Percentiles rank a stretch among this genome's conserved stretches.
Evolutionary conservation across 2,113 vertebrate species (phyloP).

Genomic region (Okapia johnstoni): DNA sequence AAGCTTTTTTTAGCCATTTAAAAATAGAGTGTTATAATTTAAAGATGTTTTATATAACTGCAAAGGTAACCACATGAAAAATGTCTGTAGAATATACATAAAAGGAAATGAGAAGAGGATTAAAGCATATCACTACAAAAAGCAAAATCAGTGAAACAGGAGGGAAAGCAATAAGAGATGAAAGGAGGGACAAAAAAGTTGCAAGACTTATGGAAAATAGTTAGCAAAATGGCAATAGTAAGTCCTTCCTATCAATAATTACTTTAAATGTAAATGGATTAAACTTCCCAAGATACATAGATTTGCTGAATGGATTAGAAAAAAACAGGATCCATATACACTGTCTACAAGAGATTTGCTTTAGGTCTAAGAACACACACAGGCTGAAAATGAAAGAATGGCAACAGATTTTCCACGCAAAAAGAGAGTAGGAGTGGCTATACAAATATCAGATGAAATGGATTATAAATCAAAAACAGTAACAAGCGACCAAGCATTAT

Average conservation of each 20-base stretch:
- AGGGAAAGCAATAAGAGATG: background rate
- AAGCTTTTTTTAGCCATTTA: background rate
- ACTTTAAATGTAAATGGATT: background rate
- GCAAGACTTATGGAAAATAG: background rate
- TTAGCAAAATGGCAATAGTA: background rate
- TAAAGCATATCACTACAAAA: background rate
- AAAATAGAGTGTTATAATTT: background rate
- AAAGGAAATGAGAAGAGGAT: background rate
- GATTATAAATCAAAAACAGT: background rate
- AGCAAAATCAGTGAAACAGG: background rate
- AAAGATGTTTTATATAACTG: background rate
- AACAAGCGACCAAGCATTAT: background rate
- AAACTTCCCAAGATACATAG: background rate
- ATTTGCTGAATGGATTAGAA: background rate
- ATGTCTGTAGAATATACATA: background rate
- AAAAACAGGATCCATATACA: background rate
- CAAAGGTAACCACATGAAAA: background rate
- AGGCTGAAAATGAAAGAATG: background rate
- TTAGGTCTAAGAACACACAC: background rate
- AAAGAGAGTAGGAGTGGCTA: background rate
- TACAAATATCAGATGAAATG: background rate
- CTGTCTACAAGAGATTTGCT: background rate
- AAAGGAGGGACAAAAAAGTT: background rate
- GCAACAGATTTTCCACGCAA: background rate
- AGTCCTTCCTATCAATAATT: background rate